Evolutionary conservation across 2,888 invertebrate species (phyloP).

Genomic region (Ormyrus rosae): DNA sequence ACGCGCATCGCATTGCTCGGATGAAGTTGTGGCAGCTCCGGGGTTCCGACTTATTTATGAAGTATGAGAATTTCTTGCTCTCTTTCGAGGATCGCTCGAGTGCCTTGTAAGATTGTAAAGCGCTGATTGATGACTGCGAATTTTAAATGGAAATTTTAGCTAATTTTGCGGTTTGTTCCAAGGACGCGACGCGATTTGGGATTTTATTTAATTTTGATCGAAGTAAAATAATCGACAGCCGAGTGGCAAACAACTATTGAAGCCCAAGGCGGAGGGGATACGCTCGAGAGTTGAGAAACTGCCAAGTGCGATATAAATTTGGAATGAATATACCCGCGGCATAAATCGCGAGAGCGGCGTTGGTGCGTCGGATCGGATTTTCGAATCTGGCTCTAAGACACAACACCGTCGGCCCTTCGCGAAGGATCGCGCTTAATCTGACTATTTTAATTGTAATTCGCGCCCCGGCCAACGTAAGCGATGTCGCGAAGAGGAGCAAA

Average conservation of each 20-base stretch:
- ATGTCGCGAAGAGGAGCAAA: background rate
- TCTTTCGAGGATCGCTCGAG: too few species aligned
- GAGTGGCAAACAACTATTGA: too few species aligned
- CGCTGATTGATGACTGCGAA: too few species aligned
- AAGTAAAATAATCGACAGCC: too few species aligned
- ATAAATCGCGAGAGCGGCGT: slow-evolving; percentile 24
- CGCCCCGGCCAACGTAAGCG: background rate
- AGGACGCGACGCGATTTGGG: too few species aligned
- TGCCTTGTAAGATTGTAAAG: too few species aligned
- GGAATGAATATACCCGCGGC: slow-evolving; percentile 33
- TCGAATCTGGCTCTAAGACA: slow-evolving; percentile 26
- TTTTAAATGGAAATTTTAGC: too few species aligned
- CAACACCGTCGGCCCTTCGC: slow-evolving; percentile 18
- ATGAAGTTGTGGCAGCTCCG: background rate
- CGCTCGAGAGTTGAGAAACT: slow-evolving; percentile 9
- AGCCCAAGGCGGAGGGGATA: background rate
- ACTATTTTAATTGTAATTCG: slow-evolving; percentile 49
- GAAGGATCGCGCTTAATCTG: slow-evolving; percentile 32
- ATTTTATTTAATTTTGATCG: too few species aligned
- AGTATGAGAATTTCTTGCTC: too few species aligned
- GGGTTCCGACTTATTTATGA: background rate
- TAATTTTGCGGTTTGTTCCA: too few species aligned
- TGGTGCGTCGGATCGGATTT: slow-evolving; percentile 3
- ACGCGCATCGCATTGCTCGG: too few species aligned
- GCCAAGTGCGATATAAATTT: slow-evolving; percentile 40